A percentile compares a stretch with the other conserved stretches of the same genome.
Evolutionary conservation across 2,113 vertebrate species (phyloP).

Genomic region (Pandion haliaetus): DNA sequence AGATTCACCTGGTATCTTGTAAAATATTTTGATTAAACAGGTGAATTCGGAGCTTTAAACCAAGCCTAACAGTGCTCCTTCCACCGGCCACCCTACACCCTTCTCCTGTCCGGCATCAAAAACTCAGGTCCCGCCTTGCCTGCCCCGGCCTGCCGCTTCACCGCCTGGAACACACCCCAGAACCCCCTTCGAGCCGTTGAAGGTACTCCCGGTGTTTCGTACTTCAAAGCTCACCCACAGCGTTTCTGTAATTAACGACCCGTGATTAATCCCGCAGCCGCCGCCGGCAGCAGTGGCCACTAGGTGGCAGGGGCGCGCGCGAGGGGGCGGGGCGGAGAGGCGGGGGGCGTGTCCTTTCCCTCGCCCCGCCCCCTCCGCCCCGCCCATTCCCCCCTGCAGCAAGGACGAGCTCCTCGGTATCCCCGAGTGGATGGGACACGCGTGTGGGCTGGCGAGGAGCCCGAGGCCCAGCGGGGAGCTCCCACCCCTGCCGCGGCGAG

Average conservation of each 20-base stretch:
- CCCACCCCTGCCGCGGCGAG: neutral
- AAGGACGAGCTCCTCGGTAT: fast-evolving
- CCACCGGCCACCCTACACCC: neutral
- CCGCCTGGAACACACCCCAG: neutral
- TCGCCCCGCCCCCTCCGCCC: no score
- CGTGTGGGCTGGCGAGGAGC: neutral
- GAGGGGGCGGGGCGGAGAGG: neutral
- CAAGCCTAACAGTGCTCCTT: neutral
- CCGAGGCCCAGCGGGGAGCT: neutral
- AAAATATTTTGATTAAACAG: neutral
- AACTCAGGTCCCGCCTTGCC: neutral
- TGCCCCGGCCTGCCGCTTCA: no score
- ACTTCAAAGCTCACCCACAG: fast-evolving
- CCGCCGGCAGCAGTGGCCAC: neutral
- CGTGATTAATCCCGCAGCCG: neutral
- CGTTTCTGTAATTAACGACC: no score
- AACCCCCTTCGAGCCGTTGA: neutral
- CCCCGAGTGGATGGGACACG: fast-evolving
- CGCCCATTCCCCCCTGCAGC: neutral
- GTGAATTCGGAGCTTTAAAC: neutral
- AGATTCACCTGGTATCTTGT: neutral
- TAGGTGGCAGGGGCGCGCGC: neutral
- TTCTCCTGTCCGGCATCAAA: neutral
- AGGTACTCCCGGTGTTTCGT: fast-evolving
- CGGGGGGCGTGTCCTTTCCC: neutral